Percentiles rank a stretch among this genome's conserved stretches.
phyloP scores from a whole-genome alignment of 2,888 invertebrate genomes.

The Phania funesta region DNA sequence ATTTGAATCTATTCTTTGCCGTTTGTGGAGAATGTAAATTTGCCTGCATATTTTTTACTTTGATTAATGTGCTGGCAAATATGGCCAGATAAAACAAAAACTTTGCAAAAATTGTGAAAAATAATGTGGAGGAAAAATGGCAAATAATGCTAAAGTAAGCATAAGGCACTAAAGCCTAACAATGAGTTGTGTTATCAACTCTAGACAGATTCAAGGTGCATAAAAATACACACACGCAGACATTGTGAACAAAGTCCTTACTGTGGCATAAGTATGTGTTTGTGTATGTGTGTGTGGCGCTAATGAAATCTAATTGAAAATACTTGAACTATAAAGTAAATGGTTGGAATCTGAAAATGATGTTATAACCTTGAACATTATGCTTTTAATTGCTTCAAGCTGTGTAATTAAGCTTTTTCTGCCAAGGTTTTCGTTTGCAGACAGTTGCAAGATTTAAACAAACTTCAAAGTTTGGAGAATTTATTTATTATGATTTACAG shows the following conservation, averaged over 20 bases:
- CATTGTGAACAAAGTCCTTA: not conserved
- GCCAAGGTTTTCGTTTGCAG: not conserved
- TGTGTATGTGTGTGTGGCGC: slow-evolving; percentile 3
- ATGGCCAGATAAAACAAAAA: slow-evolving; percentile 68
- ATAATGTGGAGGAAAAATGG: slow-evolving; percentile 19
- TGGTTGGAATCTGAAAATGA: slow-evolving; percentile 43
- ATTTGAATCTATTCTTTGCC: slow-evolving; percentile 44
- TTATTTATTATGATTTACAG: too few relatives aligned
- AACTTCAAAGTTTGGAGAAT: too few relatives aligned
- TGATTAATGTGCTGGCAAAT: slow-evolving; percentile 71
- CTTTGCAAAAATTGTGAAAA: not conserved
- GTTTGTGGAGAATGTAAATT: slow-evolving; percentile 68
- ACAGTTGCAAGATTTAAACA: not conserved
- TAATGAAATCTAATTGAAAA: slow-evolving; percentile 65
- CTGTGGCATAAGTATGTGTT: not conserved
- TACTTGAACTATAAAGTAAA: slow-evolving; percentile 61
- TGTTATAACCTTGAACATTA: slow-evolving; percentile 48
- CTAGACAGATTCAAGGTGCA: slow-evolving; percentile 65
- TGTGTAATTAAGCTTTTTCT: slow-evolving; percentile 10
- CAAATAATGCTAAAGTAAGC: slow-evolving; percentile 65
- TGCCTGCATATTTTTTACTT: slow-evolving; percentile 70
- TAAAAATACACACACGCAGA: not conserved
- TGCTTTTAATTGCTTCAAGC: slow-evolving; percentile 13
- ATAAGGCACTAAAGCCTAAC: slow-evolving; percentile 61
- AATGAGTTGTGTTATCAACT: slow-evolving; percentile 62